Percentiles rank a stretch among this genome's conserved stretches.
These are phyloP conservation scores for Mizuhopecten yessoensis DNA, from an alignment of 1,140 invertebrate genomes.

Conservation along the genomic window DNA sequence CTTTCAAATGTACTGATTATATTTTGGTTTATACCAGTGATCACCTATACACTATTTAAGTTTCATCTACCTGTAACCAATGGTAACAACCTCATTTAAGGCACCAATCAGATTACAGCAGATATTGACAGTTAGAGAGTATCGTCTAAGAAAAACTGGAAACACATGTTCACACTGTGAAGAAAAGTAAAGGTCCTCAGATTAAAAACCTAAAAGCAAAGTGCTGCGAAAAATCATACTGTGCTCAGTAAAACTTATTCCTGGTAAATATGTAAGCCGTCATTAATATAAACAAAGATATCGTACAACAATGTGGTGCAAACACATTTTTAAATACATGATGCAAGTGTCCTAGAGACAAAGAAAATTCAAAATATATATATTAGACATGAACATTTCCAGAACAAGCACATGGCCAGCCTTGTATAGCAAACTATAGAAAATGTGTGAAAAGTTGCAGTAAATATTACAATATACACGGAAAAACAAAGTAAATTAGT, in stretches of 20 bases:
- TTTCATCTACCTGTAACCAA: no score
- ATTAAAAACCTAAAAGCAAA: background rate
- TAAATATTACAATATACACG: slow-evolving; percentile 2
- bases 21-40: no score
- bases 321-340: background rate
- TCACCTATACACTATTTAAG: no score
- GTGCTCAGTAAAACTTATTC: background rate
- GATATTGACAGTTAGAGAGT: background rate
- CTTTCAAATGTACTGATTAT: no score
- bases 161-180: slow-evolving; percentile 24
- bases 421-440: slow-evolving; percentile 6
- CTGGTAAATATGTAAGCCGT: background rate
- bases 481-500: slow-evolving; percentile 26
- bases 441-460: background rate
- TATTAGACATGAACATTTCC: background rate
- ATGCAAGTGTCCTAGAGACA: background rate
- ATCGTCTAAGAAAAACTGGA: background rate
- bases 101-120: slow-evolving; percentile 4
- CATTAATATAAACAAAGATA: no score
- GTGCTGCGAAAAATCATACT: background rate
- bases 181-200: background rate
- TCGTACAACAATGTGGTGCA: background rate
- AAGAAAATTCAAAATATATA: background rate
- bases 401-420: background rate
- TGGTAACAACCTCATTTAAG: background rate